A percentile compares a stretch with the other conserved stretches of the same genome.
These are phyloP conservation scores for Phlogophora meticulosa DNA, from an alignment of 2,888 invertebrate genomes.

Conservation along the genomic window DNA sequence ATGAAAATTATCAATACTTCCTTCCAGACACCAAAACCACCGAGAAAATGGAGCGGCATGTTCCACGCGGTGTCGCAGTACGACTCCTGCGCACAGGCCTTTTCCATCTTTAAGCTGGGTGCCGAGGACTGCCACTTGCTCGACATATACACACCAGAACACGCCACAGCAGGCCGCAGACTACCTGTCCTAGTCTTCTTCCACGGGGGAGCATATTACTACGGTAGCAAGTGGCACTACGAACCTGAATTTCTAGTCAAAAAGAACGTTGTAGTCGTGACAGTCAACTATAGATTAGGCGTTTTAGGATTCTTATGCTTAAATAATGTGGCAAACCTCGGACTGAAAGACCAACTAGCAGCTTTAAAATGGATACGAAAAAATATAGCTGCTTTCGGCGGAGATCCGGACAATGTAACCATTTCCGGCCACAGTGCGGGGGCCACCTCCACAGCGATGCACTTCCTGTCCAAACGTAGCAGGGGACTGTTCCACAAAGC, in stretches of 20 bases:
- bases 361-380: slow-evolving; percentile 84
- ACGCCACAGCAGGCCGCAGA: slow-evolving; percentile 56
- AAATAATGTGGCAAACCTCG: slow-evolving; percentile 82
- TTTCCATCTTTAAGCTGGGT: slow-evolving; percentile 75
- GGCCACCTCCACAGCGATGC: slow-evolving; percentile 82
- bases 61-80: slow-evolving; percentile 77
- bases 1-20: not conserved
- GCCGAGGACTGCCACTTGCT: slow-evolving; percentile 83
- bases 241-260: slow-evolving; percentile 84
- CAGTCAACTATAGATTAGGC: slow-evolving; percentile 84
- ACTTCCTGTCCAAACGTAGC: slow-evolving; percentile 80
- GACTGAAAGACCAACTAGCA: slow-evolving; percentile 85
- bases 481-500: slow-evolving; percentile 84
- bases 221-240: slow-evolving; percentile 84
- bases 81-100: slow-evolving; percentile 78
- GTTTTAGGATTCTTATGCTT: slow-evolving; percentile 84
- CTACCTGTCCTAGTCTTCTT: slow-evolving; percentile 85
- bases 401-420: slow-evolving; percentile 87
- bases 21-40: slow-evolving; percentile 79
- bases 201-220: slow-evolving; percentile 86
- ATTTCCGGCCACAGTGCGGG: slow-evolving; percentile 87
- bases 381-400: slow-evolving; percentile 85
- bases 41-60: slow-evolving; percentile 78
- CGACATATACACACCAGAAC: slow-evolving; percentile 80
- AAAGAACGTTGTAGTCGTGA: slow-evolving; percentile 80